Conservation (phyloP, 1,140 invertebrate species). For the Akabosia matsudoensis region DNA sequence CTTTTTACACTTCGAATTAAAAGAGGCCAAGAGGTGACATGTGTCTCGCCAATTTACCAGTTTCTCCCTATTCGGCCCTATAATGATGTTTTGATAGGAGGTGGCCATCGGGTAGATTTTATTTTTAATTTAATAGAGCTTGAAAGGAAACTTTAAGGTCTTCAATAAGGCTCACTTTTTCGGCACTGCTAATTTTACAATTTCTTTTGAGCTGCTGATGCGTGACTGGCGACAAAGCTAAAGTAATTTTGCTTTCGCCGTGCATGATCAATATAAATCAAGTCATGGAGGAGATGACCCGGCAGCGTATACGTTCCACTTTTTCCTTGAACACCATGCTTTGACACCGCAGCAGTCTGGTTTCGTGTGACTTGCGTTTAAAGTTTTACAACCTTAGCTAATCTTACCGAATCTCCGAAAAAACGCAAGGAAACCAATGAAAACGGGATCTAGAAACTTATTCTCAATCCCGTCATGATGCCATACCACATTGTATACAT, state of each 20-base stretch:
- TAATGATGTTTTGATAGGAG: background rate
- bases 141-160: too few species aligned
- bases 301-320: too few species aligned
- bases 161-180: too few species aligned
- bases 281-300: too few species aligned
- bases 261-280: too few species aligned
- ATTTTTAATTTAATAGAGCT: too few species aligned
- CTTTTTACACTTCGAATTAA: background rate
- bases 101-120: background rate
- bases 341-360: background rate
- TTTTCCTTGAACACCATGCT: too few species aligned
- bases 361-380: background rate
- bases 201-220: too few species aligned
- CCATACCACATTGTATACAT: background rate
- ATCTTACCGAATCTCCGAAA: slow-evolving; percentile 1
- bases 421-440: slow-evolving; percentile 1
- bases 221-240: too few species aligned
- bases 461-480: slow-evolving; percentile 18
- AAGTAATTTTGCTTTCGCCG: too few species aligned
- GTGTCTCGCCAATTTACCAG: slow-evolving; percentile 14
- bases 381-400: background rate
- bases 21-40: slow-evolving; percentile 17
- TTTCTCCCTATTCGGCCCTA: background rate
- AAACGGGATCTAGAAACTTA: slow-evolving; percentile 4
- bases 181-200: too few species aligned